A percentile compares a stretch with the other conserved stretches of the same genome.
phyloP scores from a whole-genome alignment of 2,797 vertebrate genomes.

The Lindbergichthys nudifrons region DNA sequence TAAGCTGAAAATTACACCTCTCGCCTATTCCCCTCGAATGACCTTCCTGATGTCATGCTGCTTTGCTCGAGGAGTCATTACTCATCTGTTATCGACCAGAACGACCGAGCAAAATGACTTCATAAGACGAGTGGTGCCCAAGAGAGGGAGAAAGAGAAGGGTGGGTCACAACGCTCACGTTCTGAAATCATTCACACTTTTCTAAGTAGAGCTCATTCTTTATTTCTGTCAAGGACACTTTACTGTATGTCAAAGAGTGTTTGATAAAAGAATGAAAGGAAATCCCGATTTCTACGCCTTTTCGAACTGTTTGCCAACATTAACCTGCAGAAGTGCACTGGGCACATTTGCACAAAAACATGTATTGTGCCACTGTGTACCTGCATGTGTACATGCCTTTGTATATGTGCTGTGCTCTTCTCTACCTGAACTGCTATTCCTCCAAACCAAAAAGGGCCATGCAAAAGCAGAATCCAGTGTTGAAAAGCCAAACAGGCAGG shows the following conservation, averaged over 20 bases:
- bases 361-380: conserved; percentile 27
- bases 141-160: conserved; percentile 39
- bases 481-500: conserved; percentile 36
- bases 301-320: conserved; percentile 22
- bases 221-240: conserved; percentile 12
- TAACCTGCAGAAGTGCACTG: conserved; percentile 2
- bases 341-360: conserved; percentile 21
- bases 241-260: background rate
- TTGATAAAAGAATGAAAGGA: background rate
- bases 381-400: conserved; percentile 29
- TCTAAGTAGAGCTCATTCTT: conserved; percentile 25
- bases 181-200: conserved; percentile 56
- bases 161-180: conserved; percentile 36
- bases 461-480: conserved; percentile 1
- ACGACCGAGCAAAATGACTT: conserved; percentile 61
- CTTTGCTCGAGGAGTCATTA: conserved; percentile 60
- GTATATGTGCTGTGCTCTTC: conserved; percentile 22
- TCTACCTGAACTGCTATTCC: conserved; percentile 30
- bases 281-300: background rate
- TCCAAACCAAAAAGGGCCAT: conserved; percentile 24
- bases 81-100: conserved; percentile 67
- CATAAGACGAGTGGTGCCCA: conserved; percentile 63
- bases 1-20: conserved; percentile 52
- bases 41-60: conserved; percentile 64
- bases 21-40: conserved; percentile 48